Evolutionary conservation across 2,888 invertebrate species (phyloP).

Genomic region (Eupithecia insigniata): DNA sequence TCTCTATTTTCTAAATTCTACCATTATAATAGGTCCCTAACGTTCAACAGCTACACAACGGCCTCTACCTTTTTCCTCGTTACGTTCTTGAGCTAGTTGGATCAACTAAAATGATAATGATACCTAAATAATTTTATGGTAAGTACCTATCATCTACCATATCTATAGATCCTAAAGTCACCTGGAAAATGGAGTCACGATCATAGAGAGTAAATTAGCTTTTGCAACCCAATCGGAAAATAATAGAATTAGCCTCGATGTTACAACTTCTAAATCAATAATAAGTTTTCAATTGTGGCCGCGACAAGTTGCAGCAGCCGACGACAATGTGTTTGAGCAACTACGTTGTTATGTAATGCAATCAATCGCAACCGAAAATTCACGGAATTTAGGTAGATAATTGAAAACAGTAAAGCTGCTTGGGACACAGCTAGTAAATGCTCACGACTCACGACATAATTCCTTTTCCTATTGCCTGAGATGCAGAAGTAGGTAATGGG

Average conservation of each 20-base stretch:
- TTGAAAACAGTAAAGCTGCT: slow-evolving; percentile 11
- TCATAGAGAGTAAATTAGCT: not conserved
- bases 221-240: slow-evolving; percentile 15
- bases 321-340: slow-evolving; percentile 47
- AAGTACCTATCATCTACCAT: not conserved
- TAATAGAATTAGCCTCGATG: slow-evolving; percentile 20
- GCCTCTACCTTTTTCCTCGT: not conserved
- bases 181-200: not conserved
- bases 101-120: not conserved
- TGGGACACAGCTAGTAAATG: not conserved
- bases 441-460: not conserved
- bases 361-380: slow-evolving; percentile 35
- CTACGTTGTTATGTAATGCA: slow-evolving; percentile 46
- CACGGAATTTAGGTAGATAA: slow-evolving; percentile 10
- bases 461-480: not conserved
- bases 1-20: too few species aligned
- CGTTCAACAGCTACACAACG: too few species aligned
- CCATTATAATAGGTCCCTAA: not conserved
- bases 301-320: slow-evolving; percentile 14
- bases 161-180: not conserved
- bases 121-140: not conserved
- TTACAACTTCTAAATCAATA: slow-evolving; percentile 21
- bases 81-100: not conserved
- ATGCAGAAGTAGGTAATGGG: not conserved
- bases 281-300: slow-evolving; percentile 20